Base-by-base conservation (phyloP, 1,140 invertebrate genomes). In the Babylonia areolata region DNA sequence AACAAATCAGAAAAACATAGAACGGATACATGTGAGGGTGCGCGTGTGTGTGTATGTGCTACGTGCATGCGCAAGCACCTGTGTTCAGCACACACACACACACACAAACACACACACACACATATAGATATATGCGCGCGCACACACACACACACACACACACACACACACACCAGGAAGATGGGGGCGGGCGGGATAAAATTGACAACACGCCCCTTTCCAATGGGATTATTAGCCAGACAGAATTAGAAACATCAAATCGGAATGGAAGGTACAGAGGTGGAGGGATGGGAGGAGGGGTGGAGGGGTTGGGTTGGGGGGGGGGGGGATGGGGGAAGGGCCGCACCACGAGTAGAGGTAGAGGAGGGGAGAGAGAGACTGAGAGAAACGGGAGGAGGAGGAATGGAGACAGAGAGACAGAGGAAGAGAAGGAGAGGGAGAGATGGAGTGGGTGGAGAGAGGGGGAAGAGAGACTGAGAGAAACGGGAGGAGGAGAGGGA, bases 311-410 rank as follows among this genome's bases (percentile, higher is more conserved):
- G 46, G 20, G 46, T 20, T 6, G 46, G 20, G 46, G 46, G 46
- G 46, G 46, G 46, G 46, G 46, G 46, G 46, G 46, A 20, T 6
- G 46, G 46, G 9, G 46, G 9, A 51, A 20, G 20, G 46, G 20
- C 9, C 6, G 46, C 6, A 54, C 20, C 23, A 84, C 20, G 31
- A 5, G 39, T 23, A 12, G 81, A 85, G 64, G 58, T 5, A 42
- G 42, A 2, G 54, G 37, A 40, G 37, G 28, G 0, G 96, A 96
- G 87, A 95, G 96, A 86, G 96, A 97, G 46, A 51, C 46, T 51
- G 9, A 51, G 46, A 51, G 46, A 51, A 20, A 51, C 46, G 46
- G 46, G 46, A 20, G 46, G 46, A 20, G 46, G 46, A 20, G 46
- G 46, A 20, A 20, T 20, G 46, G 9, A 51, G 6, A 51, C 9